Conservation (phyloP, 2,113 vertebrate species). For the Ranitomeya imitator region DNA sequence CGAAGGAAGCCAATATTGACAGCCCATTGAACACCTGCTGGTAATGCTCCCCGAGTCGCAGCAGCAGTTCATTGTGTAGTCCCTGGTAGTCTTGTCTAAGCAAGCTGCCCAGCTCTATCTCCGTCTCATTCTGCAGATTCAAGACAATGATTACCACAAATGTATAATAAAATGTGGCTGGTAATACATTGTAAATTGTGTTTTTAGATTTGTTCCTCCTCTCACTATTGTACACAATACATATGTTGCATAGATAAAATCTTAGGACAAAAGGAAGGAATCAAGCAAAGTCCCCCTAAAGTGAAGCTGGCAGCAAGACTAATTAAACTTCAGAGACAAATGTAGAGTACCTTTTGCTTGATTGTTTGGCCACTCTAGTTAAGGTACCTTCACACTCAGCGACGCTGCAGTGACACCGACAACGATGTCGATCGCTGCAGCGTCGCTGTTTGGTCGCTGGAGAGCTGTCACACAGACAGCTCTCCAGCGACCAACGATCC, state of each 20-base stretch:
- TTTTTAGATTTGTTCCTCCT: not conserved
- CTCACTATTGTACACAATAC: not conserved
- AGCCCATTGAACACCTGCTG: conserved; percentile 98
- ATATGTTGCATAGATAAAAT: not conserved
- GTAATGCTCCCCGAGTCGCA: conserved; percentile 94
- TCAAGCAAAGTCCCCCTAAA: not conserved
- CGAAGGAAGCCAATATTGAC: conserved; percentile 92
- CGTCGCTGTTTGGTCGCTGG: too few relatives aligned
- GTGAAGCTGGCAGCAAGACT: not conserved
- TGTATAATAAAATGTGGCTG: not conserved
- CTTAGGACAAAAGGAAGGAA: not conserved
- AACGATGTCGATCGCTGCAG: too few relatives aligned
- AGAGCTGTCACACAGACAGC: too few relatives aligned
- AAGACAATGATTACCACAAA: not conserved
- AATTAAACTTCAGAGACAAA: not conserved
- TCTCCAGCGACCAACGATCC: too few relatives aligned
- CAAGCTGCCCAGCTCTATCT: conserved; percentile 93
- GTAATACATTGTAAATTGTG: not conserved
- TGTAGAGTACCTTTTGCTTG: not conserved
- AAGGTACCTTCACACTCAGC: too few relatives aligned
- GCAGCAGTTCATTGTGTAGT: conserved; percentile 91
- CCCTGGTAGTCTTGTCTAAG: conserved; percentile 96
- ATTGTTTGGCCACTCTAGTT: too few relatives aligned
- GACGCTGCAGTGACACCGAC: too few relatives aligned
- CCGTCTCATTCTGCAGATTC: conserved; percentile 88